A percentile compares a stretch with the other conserved stretches of the same genome.
These are phyloP conservation scores for Protobothrops flavoviridis DNA, from an alignment of 2,113 vertebrate species.

Conservation along the genomic window DNA sequence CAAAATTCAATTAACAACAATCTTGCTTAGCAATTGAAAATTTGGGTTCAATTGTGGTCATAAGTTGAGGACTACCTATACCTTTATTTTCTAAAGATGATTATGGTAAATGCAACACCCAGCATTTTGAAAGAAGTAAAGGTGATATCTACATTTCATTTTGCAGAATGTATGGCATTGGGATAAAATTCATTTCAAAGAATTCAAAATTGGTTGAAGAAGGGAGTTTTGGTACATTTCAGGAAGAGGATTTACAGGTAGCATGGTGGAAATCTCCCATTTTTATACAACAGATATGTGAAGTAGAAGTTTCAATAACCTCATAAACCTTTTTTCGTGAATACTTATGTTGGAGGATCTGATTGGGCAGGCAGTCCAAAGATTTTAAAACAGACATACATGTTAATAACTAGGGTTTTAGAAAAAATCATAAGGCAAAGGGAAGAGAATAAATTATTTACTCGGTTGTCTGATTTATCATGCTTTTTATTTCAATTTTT, in stretches of 20 bases:
- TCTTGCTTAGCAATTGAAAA: no score
- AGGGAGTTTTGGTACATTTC: neutral
- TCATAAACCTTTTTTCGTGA: neutral
- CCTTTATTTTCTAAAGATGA: no score
- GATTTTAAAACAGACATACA: neutral
- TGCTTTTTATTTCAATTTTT: neutral
- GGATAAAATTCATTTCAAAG: no score
- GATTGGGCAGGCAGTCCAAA: neutral
- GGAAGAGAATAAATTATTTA: constrained; percentile 62
- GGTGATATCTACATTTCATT: no score
- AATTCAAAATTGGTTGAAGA: no score
- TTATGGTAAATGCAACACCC: no score
- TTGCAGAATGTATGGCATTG: no score
- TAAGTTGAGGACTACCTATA: no score
- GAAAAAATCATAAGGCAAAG: constrained; percentile 50
- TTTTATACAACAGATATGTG: neutral
- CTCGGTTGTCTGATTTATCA: constrained; percentile 48
- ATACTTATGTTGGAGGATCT: neutral
- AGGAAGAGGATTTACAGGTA: neutral
- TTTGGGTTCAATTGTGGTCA: no score
- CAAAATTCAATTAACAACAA: no score
- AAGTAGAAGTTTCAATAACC: neutral
- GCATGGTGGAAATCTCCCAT: neutral
- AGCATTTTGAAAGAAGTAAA: no score
- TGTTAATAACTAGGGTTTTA: constrained; percentile 26